Percentiles rank a stretch among this genome's conserved stretches.
phyloP scores from a whole-genome alignment of 2,113 vertebrate genomes.

The Calyptomena viridis region DNA sequence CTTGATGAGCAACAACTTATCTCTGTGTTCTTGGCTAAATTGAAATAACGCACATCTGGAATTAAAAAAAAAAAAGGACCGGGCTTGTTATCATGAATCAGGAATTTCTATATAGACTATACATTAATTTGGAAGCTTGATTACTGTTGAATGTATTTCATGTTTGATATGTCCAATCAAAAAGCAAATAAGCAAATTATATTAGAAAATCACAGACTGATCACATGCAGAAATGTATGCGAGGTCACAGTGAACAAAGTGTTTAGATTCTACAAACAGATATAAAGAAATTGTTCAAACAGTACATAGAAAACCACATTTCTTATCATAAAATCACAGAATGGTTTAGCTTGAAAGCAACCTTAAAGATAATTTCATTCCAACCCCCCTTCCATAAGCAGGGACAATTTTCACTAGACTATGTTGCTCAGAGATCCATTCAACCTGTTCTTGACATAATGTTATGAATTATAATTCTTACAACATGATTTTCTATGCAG shows the following conservation, averaged over 20 bases:
- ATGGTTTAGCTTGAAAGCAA: neutral
- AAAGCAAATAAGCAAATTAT: neutral
- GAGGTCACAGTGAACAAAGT: neutral
- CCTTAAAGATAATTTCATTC: neutral
- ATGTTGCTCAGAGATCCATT: neutral
- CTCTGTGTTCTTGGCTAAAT: neutral
- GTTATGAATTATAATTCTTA: neutral
- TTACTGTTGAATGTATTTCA: neutral
- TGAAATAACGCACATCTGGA: neutral
- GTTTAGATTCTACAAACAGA: neutral
- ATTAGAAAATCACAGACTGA: neutral
- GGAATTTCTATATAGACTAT: neutral
- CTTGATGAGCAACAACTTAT: neutral
- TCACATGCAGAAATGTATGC: accelerated
- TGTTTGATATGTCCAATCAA: neutral
- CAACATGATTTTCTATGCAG: neutral
- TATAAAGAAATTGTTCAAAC: neutral
- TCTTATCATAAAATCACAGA: neutral
- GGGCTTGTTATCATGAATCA: neutral
- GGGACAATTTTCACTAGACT: neutral
- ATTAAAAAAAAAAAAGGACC: neutral
- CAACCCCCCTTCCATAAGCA: neutral
- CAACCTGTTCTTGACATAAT: neutral
- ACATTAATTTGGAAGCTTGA: neutral
- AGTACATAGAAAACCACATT: accelerated